Conservation (phyloP, 2,888 invertebrate species). For the Melitaea athalia region DNA sequence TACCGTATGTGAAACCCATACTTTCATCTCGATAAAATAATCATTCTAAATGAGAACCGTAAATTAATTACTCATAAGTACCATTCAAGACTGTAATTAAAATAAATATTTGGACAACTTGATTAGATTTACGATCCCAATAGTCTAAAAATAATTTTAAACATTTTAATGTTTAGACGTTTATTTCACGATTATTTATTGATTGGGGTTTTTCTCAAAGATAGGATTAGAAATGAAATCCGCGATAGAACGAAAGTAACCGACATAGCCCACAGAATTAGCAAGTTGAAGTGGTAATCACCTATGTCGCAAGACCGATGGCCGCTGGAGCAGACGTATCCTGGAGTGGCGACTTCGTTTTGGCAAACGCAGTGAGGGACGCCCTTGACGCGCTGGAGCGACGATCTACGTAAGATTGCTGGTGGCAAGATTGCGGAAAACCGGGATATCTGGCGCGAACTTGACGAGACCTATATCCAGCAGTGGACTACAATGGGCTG, state of each 20-base stretch:
- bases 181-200: background rate
- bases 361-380: background rate
- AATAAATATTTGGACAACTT: slow-evolving; percentile 2
- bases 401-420: too few species aligned
- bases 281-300: too few species aligned
- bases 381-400: background rate
- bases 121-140: slow-evolving; percentile 6
- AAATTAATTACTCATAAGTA: slow-evolving; percentile 18
- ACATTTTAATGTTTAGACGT: background rate
- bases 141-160: background rate
- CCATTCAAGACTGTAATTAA: slow-evolving; percentile 6
- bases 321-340: too few species aligned
- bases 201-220: too few species aligned
- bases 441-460: too few species aligned
- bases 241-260: too few species aligned
- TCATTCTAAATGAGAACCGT: slow-evolving; percentile 11
- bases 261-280: too few species aligned
- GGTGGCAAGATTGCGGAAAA: background rate
- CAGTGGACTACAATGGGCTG: too few species aligned
- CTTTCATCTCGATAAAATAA: slow-evolving; percentile 6
- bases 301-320: too few species aligned
- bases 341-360: too few species aligned
- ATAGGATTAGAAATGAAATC: too few species aligned
- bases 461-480: too few species aligned
- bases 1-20: background rate